Base-by-base conservation (phyloP, 2,113 vertebrate species). In the Spermophilus dauricus region DNA sequence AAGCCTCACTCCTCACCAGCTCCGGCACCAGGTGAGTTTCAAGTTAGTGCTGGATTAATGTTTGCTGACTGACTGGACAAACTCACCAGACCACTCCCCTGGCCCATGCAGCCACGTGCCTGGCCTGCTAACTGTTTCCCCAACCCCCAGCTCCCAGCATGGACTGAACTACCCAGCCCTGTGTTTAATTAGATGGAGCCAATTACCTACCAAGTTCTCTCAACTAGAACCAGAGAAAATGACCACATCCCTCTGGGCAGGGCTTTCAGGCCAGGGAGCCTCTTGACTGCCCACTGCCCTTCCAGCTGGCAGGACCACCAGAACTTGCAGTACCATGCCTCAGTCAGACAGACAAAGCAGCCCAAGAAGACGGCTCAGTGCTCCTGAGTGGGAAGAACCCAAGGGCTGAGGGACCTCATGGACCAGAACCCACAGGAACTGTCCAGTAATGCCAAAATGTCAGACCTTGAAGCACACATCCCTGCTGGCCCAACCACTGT, bases 231-330 rank as follows among this genome's bases (percentile, higher is more conserved):
- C 16, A 69, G 58, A 78, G 53, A 93, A 48, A 89, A 24, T 32
- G 53, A 32, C 14, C 18, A 5, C 2, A 9, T 77, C 51, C 48
- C 67, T 89, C 37, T 20, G 8, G 37, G 48, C 78, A 11, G 28
- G 45, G 1, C 37, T n/a, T 91, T 9, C 0, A 34, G 67, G 37
- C 70, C n/a, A 5, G 34, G 34, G 13, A n/a, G 51, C 39, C 51
- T 93, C 87, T 11, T 67, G 69, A 72, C 37, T 34, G 6, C 58
- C 39, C 24, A n/a, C 45, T 28, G 28, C 48, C 70, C 86, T 22
- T 32, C 37, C 13, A 16, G 93, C 51, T 4, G 0, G 30, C 12
- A 0, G n/a, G 28, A 4, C 24, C 4, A 39, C 1, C 1, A 56
- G 5, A 17, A 5, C 22, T 20, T 5, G 72, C 8, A 16, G 30